A percentile compares a stretch with the other conserved stretches of the same genome.
phyloP scores from a whole-genome alignment of 2,888 invertebrate species.

The Parasteatoda lunata region DNA sequence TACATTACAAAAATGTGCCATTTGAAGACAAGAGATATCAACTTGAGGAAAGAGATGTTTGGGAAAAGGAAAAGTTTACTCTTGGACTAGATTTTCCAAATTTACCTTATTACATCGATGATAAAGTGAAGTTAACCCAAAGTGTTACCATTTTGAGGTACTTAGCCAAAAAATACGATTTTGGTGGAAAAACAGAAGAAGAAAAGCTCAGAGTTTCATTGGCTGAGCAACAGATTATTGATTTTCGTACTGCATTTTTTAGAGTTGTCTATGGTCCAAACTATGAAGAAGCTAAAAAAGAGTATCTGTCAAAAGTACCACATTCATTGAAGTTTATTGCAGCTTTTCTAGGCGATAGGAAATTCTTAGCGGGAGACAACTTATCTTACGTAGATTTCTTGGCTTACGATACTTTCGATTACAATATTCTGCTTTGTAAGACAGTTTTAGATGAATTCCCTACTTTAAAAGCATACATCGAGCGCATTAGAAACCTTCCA shows the following conservation, averaged over 20 bases:
- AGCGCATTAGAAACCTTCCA: slow-evolving; percentile 66
- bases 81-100: slow-evolving; percentile 74
- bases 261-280: slow-evolving; percentile 38
- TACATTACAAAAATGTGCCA: slow-evolving; percentile 74
- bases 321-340: slow-evolving; percentile 35
- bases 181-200: slow-evolving; percentile 43
- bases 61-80: slow-evolving; percentile 36
- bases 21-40: slow-evolving; percentile 75
- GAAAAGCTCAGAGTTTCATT: slow-evolving; percentile 48
- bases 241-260: slow-evolving; percentile 74
- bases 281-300: slow-evolving; percentile 69
- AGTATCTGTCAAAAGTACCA: slow-evolving; percentile 42
- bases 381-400: slow-evolving; percentile 70
- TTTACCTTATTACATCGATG: slow-evolving; percentile 74
- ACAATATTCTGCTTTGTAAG: slow-evolving; percentile 28
- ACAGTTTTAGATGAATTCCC: slow-evolving; percentile 47
- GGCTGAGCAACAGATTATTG: slow-evolving; percentile 72
- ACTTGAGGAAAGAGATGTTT: slow-evolving; percentile 73
- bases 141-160: slow-evolving; percentile 71
- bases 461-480: slow-evolving; percentile 37
- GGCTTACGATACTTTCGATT: slow-evolving; percentile 67
- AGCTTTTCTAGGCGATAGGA: slow-evolving; percentile 53
- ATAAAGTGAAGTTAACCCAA: slow-evolving; percentile 73
- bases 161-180: slow-evolving; percentile 59
- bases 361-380: slow-evolving; percentile 66